Percentiles rank a stretch among this genome's conserved stretches.
These are phyloP conservation scores for Chironomus tentans DNA, from an alignment of 2,888 invertebrate genomes.

Conservation along the genomic window DNA sequence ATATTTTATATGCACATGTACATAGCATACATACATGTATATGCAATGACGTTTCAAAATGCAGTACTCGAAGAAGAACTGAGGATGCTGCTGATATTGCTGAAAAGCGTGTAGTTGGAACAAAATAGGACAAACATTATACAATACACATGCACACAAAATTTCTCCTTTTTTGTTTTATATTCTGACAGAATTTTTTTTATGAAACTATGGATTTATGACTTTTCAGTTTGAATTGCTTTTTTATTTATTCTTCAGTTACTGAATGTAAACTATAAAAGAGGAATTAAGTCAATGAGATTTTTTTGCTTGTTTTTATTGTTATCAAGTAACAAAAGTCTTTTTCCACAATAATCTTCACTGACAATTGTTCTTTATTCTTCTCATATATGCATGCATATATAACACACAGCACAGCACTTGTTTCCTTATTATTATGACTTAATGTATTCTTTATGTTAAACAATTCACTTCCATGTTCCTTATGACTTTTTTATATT, in stretches of 20 bases:
- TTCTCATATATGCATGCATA: too few species aligned
- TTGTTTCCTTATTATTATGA: too few species aligned
- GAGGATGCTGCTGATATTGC: not conserved
- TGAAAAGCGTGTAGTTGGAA: not conserved
- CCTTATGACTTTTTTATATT: too few species aligned
- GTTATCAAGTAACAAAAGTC: not conserved
- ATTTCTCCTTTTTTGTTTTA: not conserved
- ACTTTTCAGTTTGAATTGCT: not conserved
- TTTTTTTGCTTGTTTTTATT: not conserved
- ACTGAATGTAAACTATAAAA: too few species aligned
- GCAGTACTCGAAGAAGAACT: not conserved
- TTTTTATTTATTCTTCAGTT: not conserved
- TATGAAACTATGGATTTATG: not conserved
- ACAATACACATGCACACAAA: not conserved
- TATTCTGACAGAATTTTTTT: not conserved
- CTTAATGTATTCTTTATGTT: too few species aligned
- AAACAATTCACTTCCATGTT: too few species aligned
- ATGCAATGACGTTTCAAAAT: slow-evolving; percentile 1
- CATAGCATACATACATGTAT: too few species aligned
- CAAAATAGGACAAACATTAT: slow-evolving; percentile 8
- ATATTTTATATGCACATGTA: too few species aligned
- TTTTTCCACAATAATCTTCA: too few species aligned
- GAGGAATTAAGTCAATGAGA: too few species aligned
- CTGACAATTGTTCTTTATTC: too few species aligned
- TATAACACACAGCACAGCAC: too few species aligned